phyloP scores from a whole-genome alignment of 2,888 invertebrate genomes.

The Anagyrus pseudococci region DNA sequence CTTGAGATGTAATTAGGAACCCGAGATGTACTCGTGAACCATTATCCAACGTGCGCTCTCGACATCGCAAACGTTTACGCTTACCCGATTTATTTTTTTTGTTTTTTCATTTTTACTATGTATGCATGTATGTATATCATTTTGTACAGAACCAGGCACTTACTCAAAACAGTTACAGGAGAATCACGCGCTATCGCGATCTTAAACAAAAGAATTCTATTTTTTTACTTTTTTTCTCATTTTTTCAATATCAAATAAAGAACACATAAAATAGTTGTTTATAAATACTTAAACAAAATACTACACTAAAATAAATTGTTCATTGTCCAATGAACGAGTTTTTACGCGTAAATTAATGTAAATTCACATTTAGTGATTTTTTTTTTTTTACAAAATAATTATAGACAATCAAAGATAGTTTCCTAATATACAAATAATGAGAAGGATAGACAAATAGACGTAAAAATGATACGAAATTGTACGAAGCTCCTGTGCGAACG shows the following conservation, averaged over 20 bases:
- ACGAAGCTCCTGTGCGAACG: slow-evolving; percentile 21
- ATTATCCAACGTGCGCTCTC: slow-evolving; percentile 26
- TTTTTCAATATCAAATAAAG: slow-evolving; percentile 18
- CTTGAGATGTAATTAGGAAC: slow-evolving; percentile 10
- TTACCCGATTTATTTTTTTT: slow-evolving; percentile 9
- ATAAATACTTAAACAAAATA: slow-evolving; percentile 32
- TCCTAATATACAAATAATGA: slow-evolving; percentile 5
- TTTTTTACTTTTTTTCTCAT: too few relatives aligned
- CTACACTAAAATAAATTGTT: slow-evolving; percentile 21
- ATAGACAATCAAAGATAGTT: slow-evolving; percentile 1
- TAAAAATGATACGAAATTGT: slow-evolving; percentile 14
- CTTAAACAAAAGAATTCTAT: slow-evolving; percentile 14
- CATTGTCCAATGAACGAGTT: slow-evolving; percentile 21
- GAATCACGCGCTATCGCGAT: slow-evolving; percentile 9
- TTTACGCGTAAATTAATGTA: slow-evolving; percentile 27
- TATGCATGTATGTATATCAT: slow-evolving; percentile 35
- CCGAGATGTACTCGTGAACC: slow-evolving; percentile 14
- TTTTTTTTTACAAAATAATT: slow-evolving; percentile 13
- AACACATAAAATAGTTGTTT: slow-evolving; percentile 18
- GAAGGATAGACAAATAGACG: background rate
- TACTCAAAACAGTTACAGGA: slow-evolving; percentile 33
- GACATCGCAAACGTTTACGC: slow-evolving; percentile 20
- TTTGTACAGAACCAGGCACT: slow-evolving; percentile 37
- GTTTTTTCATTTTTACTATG: slow-evolving; percentile 19
- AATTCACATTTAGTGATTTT: background rate